Evolutionary conservation across 2,797 vertebrate genomes (phyloP), one percentile per base, ranked within the genome.

Genomic region (Alcedo atthis): DNA sequence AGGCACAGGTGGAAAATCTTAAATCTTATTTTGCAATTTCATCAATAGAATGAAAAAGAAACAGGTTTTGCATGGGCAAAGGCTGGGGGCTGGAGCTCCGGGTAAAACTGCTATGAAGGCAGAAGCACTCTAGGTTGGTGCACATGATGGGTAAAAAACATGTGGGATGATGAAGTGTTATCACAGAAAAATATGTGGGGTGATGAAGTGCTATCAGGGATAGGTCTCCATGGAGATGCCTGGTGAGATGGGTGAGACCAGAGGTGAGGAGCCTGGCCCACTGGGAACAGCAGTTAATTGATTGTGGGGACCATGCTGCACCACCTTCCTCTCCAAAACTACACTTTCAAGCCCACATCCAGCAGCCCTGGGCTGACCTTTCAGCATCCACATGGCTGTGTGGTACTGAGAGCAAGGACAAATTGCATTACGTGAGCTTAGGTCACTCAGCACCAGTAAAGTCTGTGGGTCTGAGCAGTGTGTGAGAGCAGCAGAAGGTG

Each of bases 381-480:
- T 63, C 0, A 13, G 32, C 71, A 45, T 62, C 37, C 57, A 46
- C 32, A 17, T 1, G 0, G 15, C 14, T 40, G 18, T 0, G 0
- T 21, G 0, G 0, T n/a, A 28, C 21, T 2, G 8, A 49, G 13
- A 37, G 25, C 63, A 28, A 0, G 2, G 55, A 19, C 61, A 69
- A 32, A 49, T 10, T 21, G 7, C 49, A 51, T 3, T n/a, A 24
- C 1, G 5, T 25, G 59, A 66, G 81, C n/a, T 51, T 51, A 61
- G 48, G 64, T 6, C 33, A 33, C 48, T 69, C 67, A 16, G 58
- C 30, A 54, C 9, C 42, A 32, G 11, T 10, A 5, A 26, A 19
- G 20, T 7, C 32, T 30, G 30, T 43, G 20, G 3, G 42, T 64
- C 4, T 54, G 67, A 32, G n/a, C 37, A 57, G 73, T 55, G 25